These are phyloP conservation scores for Habroteleia sp. DNA, from an alignment of 2,888 invertebrate species.

Conservation along the genomic window DNA sequence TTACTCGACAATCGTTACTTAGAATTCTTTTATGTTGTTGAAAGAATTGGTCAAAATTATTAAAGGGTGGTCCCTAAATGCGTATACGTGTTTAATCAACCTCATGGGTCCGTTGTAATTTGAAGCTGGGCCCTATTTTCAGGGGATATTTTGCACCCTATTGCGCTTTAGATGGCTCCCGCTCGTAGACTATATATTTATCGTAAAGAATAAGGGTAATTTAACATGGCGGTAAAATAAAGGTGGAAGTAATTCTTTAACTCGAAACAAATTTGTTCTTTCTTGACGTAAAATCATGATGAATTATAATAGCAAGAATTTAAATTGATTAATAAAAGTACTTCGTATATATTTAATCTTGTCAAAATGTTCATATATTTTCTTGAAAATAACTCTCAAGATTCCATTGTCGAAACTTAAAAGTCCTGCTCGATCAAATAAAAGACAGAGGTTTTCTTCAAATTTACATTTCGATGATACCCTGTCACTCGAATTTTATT, in stretches of 20 bases:
- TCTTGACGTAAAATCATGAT: too few relatives aligned
- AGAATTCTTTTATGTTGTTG: conserved; percentile 8
- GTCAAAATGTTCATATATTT: too few relatives aligned
- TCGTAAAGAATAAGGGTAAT: conserved; percentile 38
- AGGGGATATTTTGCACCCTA: conserved; percentile 42
- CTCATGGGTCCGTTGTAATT: conserved; percentile 32
- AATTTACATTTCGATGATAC: conserved; percentile 16
- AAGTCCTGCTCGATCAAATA: conserved; percentile 23
- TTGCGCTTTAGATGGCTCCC: conserved; percentile 16
- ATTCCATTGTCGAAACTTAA: not conserved
- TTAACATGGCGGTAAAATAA: conserved; percentile 26
- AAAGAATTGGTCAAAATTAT: conserved; percentile 35
- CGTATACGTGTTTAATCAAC: conserved; percentile 44
- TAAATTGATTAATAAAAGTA: conserved; percentile 9
- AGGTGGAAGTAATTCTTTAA: too few relatives aligned
- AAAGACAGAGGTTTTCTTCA: conserved; percentile 17
- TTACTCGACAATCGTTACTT: too few relatives aligned
- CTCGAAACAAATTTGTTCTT: too few relatives aligned
- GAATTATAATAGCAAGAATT: too few relatives aligned
- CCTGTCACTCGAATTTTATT: conserved; percentile 8
- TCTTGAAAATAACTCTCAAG: not conserved
- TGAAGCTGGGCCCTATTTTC: conserved; percentile 25
- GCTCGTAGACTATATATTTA: not conserved
- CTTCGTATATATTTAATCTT: too few relatives aligned
- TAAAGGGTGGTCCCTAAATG: conserved; percentile 20